phyloP scores from a whole-genome alignment of 2,888 invertebrate genomes.

The Rhamnusium bicolor region DNA sequence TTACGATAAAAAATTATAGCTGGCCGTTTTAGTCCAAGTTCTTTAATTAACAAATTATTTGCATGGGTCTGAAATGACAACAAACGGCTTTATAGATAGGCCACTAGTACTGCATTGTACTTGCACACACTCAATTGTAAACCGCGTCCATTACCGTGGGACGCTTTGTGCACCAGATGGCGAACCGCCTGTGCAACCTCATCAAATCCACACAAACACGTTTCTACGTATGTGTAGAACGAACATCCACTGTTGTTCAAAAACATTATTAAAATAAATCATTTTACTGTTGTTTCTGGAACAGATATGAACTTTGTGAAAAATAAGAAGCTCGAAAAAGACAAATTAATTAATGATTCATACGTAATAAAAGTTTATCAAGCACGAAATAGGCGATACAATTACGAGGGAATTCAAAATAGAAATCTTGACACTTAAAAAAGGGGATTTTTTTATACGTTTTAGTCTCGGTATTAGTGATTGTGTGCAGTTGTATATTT shows the following conservation, averaged over 20 bases:
- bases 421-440: too few relatives aligned
- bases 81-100: slow-evolving; percentile 45
- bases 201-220: slow-evolving; percentile 44
- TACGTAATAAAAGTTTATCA: background rate
- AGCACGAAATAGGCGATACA: too few relatives aligned
- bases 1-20: background rate
- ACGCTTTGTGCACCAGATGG: slow-evolving; percentile 57
- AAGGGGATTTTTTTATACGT: too few relatives aligned
- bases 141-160: slow-evolving; percentile 57
- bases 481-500: too few relatives aligned
- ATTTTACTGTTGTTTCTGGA: slow-evolving; percentile 23
- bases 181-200: slow-evolving; percentile 45
- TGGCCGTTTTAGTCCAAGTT: background rate
- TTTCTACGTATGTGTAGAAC: slow-evolving; percentile 40
- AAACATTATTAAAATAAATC: slow-evolving; percentile 39
- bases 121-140: slow-evolving; percentile 54
- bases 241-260: slow-evolving; percentile 30
- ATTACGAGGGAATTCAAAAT: too few relatives aligned
- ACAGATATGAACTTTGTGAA: background rate
- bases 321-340: too few relatives aligned
- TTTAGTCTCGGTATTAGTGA: too few relatives aligned
- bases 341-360: too few relatives aligned
- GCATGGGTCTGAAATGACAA: slow-evolving; percentile 44
- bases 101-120: slow-evolving; percentile 46
- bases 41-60: slow-evolving; percentile 42